These are phyloP conservation scores for Chymomyza amoena DNA, from an alignment of 2,888 invertebrate genomes.

Conservation along the genomic window DNA sequence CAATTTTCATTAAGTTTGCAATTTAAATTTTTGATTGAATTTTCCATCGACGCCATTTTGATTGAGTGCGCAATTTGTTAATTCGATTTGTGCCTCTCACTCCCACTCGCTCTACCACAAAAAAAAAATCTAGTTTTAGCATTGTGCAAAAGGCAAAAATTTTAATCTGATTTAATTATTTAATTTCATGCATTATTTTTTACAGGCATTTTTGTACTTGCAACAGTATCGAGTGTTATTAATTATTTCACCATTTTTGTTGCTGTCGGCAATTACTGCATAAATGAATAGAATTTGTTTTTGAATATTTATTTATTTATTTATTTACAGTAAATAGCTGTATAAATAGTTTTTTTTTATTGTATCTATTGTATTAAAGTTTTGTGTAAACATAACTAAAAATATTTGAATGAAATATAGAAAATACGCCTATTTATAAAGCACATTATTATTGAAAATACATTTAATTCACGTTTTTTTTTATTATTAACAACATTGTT, in stretches of 20 bases:
- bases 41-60: slow-evolving; percentile 41
- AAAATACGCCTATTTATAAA: no score
- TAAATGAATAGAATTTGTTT: slow-evolving; percentile 47
- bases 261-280: slow-evolving; percentile 23
- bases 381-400: background rate
- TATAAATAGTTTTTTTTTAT: slow-evolving; percentile 10
- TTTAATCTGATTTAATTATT: slow-evolving; percentile 66
- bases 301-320: slow-evolving; percentile 39
- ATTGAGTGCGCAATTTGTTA: slow-evolving; percentile 68
- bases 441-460: no score
- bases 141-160: slow-evolving; percentile 22
- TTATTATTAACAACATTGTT: no score
- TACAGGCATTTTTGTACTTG: background rate
- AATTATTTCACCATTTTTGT: slow-evolving; percentile 31
- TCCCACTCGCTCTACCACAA: background rate
- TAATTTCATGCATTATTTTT: slow-evolving; percentile 48
- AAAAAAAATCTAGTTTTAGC: background rate
- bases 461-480: no score
- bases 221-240: slow-evolving; percentile 32
- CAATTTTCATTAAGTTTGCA: slow-evolving; percentile 37
- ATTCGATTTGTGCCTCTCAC: slow-evolving; percentile 45
- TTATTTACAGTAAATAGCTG: slow-evolving; percentile 39
- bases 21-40: slow-evolving; percentile 57
- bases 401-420: background rate
- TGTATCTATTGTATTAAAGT: background rate